Evolutionary conservation across 2,797 vertebrate genomes (phyloP).

Genomic region (Acanthiza pusilla): DNA sequence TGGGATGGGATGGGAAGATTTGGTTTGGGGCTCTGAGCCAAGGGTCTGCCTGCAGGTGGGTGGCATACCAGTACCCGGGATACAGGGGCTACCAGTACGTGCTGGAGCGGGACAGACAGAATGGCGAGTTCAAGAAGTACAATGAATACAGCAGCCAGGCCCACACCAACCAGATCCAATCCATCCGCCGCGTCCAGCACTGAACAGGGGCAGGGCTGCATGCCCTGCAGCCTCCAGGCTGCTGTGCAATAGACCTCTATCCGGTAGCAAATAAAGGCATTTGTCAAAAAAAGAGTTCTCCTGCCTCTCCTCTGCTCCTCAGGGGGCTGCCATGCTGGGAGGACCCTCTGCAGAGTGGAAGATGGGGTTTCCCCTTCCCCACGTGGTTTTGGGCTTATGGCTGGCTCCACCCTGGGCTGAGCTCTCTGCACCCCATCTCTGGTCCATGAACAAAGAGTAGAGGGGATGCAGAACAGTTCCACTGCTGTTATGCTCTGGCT

Average conservation of each 20-base stretch:
- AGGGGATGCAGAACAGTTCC: background rate
- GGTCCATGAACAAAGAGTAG: background rate
- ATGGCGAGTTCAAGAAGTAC: constrained; percentile 93
- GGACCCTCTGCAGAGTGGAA: background rate
- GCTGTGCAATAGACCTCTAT: constrained; percentile 34
- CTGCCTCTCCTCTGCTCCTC: background rate
- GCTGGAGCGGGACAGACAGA: constrained; percentile 91
- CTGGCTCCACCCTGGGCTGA: background rate
- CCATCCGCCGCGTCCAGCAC: constrained; percentile 95
- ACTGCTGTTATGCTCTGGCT: background rate
- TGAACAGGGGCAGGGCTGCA: constrained; percentile 72
- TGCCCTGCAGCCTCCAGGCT: constrained; percentile 10
- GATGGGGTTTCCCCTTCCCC: background rate
- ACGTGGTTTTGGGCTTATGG: background rate
- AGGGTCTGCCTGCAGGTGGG: constrained; percentile 80
- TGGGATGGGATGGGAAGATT: background rate
- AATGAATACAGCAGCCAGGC: constrained; percentile 93
- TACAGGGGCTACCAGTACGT: constrained; percentile 97
- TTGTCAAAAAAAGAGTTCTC: constrained; percentile 39
- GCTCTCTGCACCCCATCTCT: background rate
- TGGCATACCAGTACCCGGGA: constrained; percentile 96
- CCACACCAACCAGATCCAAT: constrained; percentile 96
- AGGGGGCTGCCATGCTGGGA: background rate
- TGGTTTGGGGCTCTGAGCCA: background rate
- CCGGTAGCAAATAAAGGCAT: constrained; percentile 71